Base-by-base conservation (phyloP, 2,888 invertebrate species). In the Stenichneumon culpator region DNA sequence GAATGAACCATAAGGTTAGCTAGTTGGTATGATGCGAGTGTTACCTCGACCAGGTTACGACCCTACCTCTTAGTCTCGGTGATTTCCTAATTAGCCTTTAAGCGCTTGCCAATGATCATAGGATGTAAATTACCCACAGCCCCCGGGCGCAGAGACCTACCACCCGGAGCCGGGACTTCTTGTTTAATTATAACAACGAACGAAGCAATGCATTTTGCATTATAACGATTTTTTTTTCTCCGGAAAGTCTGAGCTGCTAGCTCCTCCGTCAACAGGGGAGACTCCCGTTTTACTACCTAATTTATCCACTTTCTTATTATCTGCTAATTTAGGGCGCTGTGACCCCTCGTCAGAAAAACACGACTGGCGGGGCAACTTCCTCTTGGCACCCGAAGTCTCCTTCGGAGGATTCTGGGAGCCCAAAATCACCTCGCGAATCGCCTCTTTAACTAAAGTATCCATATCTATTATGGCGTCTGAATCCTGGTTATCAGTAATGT, bases 11-110 rank as follows among this genome's bases (percentile, higher is more conserved):
- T 25, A 2, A 28, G 50, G 52, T 77, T 77, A 3, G 77, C 77
- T 6, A 47, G 16, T 2, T 44, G 36, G n/a, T 50, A 63, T 0
- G 65, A 28, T 3, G 47, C 3, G 1, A 52, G 36, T 2, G 7
- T 77, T 1, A 77, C 32, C 47, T 77, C 47, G 3, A 67, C 65
- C 1, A 77, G 47, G n/a, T 67, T 67, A 19, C 28, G 44, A 2
- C 77, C 52, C n/a, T 67, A 67, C 14, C 67, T 22, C 39, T 39
- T 60, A 1, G 16, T 75, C 19, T 44, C 22, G 3, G 9, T 22
- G 9, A n/a, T 19, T 3, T 9, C 9, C 9, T 57, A 16, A 16
- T 11, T 22, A 54, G 36, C 9, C 63, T 22, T 44, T 4, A 36
- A 22, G 19, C 63, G 14, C 9, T 75, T 60, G 5, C 57, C 44